phyloP scores from a whole-genome alignment of 2,797 vertebrate genomes.

The Otus scops region DNA sequence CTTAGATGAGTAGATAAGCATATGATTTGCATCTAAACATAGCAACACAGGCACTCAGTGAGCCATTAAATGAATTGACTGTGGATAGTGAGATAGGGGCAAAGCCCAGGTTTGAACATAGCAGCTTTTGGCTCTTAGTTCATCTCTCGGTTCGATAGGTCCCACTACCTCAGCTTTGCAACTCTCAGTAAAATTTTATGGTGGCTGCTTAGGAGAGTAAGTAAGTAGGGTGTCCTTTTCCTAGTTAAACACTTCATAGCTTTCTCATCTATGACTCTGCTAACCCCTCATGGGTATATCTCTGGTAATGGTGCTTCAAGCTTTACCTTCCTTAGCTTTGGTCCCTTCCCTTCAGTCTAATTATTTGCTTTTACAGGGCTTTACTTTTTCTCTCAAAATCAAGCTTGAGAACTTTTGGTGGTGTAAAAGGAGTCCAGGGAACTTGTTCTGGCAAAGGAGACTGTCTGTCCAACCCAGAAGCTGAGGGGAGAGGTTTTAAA shows the following conservation, averaged over 20 bases:
- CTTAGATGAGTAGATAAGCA: neutral
- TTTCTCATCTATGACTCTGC: constrained; percentile 9
- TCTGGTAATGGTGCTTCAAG: constrained; percentile 21
- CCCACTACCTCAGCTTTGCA: neutral
- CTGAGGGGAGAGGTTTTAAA: neutral
- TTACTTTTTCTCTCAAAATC: constrained; percentile 45
- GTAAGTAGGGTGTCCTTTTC: neutral
- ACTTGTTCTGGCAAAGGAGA: neutral
- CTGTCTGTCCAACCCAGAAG: neutral
- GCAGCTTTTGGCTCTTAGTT: neutral
- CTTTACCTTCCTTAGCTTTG: constrained; percentile 34
- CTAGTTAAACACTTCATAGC: neutral
- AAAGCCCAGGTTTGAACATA: neutral
- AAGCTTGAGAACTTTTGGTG: constrained; percentile 70
- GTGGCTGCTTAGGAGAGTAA: neutral
- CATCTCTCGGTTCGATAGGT: neutral
- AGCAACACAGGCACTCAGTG: neutral
- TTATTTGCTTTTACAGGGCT: constrained; percentile 1
- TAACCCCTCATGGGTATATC: neutral
- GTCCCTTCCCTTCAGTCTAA: neutral
- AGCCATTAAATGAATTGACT: neutral
- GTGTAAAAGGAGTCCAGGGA: constrained; percentile 49
- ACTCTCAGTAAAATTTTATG: neutral
- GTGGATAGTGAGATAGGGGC: neutral
- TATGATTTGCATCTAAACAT: neutral